Evolutionary conservation across 2,797 vertebrate genomes (phyloP).

Genomic region (Tapera naevia): DNA sequence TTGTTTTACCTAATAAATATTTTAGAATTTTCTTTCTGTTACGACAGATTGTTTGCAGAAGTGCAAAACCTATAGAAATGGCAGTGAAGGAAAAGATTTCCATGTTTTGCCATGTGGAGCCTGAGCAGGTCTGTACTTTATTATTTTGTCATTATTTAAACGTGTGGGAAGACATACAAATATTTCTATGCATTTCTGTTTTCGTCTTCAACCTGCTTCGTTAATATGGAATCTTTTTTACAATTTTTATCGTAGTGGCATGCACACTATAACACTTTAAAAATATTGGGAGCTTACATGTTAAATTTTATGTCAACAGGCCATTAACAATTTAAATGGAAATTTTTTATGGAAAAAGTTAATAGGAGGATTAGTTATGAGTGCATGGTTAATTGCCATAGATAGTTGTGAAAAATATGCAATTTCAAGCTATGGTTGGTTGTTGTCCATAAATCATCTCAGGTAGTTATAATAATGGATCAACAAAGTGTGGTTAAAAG

Average conservation of each 20-base stretch:
- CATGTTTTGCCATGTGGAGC: constrained; percentile 85
- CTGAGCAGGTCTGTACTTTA: constrained; percentile 79
- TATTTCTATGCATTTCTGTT: neutral
- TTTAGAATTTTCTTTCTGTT: neutral
- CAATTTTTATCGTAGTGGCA: neutral
- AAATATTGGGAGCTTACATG: neutral
- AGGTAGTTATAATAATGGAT: neutral
- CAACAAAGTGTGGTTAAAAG: neutral
- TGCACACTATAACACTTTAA: neutral
- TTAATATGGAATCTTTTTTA: neutral
- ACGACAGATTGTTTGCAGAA: constrained; percentile 80
- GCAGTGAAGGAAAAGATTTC: constrained; percentile 84
- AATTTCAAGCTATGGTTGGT: neutral
- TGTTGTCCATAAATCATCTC: neutral
- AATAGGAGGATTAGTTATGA: neutral
- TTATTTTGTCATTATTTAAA: neutral
- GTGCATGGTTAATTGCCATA: neutral
- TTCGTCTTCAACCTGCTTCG: neutral
- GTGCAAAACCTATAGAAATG: constrained; percentile 80
- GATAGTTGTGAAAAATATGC: neutral
- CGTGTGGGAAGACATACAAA: neutral
- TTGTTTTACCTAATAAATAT: neutral
- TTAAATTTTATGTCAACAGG: neutral
- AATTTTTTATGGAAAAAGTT: neutral
- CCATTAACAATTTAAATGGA: neutral